Evolutionary conservation across 2,888 invertebrate genomes (phyloP), one percentile per base, ranked within the genome.

Genomic region (Linnaemya vulpina): DNA sequence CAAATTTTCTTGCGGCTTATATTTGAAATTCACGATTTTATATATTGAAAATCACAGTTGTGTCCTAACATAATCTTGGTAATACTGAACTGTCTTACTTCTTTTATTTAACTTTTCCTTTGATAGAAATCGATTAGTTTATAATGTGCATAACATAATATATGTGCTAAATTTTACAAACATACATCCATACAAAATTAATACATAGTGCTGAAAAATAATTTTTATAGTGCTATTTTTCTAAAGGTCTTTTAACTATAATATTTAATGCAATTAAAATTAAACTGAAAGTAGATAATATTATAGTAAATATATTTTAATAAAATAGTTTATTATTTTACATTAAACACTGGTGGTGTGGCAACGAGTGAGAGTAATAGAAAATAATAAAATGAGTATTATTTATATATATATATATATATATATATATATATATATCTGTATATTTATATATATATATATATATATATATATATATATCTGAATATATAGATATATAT

Each of bases 141-240:
- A 20, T 0, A 20, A 51, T 40, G 55, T 58, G 43, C 43, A 30
- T 46, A n/a, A 15, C 43, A 30, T 46, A n/a, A 15, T 38, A n/a
- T 7, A n/a, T 62, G 40, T 53, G 7, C 10, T 40, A 53, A 15
- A 11, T 51, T 15, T 25, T 62, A 75, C 46, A 35, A 62, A 67
- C n/a, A 55, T 68, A 60, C 49, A 65, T 65, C n/a, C 17, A 80
- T 38, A 63, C 3, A 43, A 40, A 35, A 38, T 53, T 40, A 30
- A 63, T 63, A 75, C 20, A 53, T 40, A 46, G 63, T 76, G 62
- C 63, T 40, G 8, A 35, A 55, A 15, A 20, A 43, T 3, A 13
- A 17, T 43, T 74, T 67, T 67, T 30, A 67, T 15, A 22, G 82
- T 77, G 71, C 65, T 76, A 20, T 35, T 55, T 13, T 71, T 15